A percentile compares a stretch with the other conserved stretches of the same genome.
phyloP scores from a whole-genome alignment of 2,797 vertebrate species.

The Heteromormyrus szaboi region DNA sequence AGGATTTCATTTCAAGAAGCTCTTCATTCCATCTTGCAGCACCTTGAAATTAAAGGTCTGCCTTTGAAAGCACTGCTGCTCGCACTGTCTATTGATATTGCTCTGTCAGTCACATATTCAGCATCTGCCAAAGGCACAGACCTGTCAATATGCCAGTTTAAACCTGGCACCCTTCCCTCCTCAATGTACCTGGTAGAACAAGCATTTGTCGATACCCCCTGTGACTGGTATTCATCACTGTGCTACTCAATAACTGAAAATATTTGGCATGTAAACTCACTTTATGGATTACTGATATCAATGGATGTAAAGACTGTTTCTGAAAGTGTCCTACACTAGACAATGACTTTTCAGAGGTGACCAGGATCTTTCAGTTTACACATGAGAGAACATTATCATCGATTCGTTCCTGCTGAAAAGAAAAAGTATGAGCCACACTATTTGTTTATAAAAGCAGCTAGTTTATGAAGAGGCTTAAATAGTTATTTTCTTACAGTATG shows the following conservation, averaged over 20 bases:
- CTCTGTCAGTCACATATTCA: slow-evolving; percentile 59
- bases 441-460: neutral
- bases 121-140: slow-evolving; percentile 56
- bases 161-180: slow-evolving; percentile 47
- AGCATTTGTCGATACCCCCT: slow-evolving; percentile 63
- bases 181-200: slow-evolving; percentile 39
- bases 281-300: slow-evolving; percentile 26
- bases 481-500: neutral
- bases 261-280: slow-evolving; percentile 21
- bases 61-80: slow-evolving; percentile 52
- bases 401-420: neutral
- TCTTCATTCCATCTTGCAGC: neutral
- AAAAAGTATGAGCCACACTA: neutral
- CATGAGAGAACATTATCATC: neutral
- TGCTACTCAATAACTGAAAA: slow-evolving; percentile 27
- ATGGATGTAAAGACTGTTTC: slow-evolving; percentile 27
- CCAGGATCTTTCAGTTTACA: neutral
- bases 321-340: slow-evolving; percentile 3
- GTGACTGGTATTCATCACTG: slow-evolving; percentile 41
- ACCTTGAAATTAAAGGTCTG: slow-evolving; percentile 9
- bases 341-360: slow-evolving; percentile 6
- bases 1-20: neutral
- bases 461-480: neutral
- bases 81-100: slow-evolving; percentile 63
- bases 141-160: slow-evolving; percentile 59